phyloP scores from a whole-genome alignment of 2,888 invertebrate species.

The Axea sp. region DNA sequence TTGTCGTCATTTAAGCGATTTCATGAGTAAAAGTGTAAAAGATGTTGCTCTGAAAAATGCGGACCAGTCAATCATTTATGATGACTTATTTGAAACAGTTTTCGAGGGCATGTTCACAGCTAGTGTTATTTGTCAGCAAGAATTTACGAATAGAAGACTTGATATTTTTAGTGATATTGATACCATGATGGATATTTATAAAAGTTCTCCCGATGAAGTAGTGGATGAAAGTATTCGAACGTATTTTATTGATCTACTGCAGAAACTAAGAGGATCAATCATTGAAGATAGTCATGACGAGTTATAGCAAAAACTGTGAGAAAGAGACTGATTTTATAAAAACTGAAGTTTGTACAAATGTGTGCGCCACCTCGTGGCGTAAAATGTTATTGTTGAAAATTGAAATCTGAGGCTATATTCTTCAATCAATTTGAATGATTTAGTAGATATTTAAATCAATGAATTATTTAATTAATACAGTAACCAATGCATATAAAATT shows the following conservation, averaged over 20 bases:
- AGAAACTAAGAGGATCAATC: background rate
- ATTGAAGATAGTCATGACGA: conserved; percentile 17
- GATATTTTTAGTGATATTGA: conserved; percentile 23
- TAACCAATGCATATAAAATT: too few relatives aligned
- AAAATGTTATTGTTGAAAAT: conserved; percentile 12
- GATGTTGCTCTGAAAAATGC: conserved; percentile 70
- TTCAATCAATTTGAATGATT: too few relatives aligned
- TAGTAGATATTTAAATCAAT: too few relatives aligned
- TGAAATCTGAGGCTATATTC: too few relatives aligned
- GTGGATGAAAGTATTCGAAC: background rate
- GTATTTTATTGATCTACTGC: conserved; percentile 6
- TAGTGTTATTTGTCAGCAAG: conserved; percentile 68
- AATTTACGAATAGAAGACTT: conserved; percentile 64
- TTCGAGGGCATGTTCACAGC: conserved; percentile 72
- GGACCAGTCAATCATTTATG: conserved; percentile 69
- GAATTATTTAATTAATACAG: too few relatives aligned
- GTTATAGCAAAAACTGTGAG: conserved; percentile 10
- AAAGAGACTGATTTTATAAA: conserved; percentile 10
- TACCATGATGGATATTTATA: conserved; percentile 10
- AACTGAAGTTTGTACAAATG: conserved; percentile 13
- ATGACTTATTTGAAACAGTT: conserved; percentile 78
- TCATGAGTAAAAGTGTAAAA: conserved; percentile 72
- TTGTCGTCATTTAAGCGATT: conserved; percentile 77
- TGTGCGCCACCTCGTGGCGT: background rate
- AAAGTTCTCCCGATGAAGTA: background rate